These are phyloP conservation scores for Steinernema scapterisci DNA, from an alignment of 2,888 invertebrate genomes.

Conservation along the genomic window DNA sequence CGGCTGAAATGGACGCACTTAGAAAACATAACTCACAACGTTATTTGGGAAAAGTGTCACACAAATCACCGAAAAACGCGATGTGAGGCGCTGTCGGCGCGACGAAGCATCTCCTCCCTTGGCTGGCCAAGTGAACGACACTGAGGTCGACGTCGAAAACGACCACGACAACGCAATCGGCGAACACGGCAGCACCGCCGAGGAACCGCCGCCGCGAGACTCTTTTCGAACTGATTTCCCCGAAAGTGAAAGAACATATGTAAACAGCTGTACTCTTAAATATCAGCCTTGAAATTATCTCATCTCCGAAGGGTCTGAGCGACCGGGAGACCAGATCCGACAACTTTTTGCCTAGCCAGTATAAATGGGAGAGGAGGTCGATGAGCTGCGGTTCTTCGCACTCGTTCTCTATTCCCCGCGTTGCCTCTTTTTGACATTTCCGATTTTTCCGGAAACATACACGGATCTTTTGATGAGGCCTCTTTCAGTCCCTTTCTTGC, in stretches of 20 bases:
- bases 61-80: constrained; percentile 30
- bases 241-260: constrained; percentile 28
- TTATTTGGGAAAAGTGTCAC: constrained; percentile 24
- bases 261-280: constrained; percentile 33
- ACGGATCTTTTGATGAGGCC: not conserved
- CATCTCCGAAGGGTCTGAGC: not conserved
- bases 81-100: constrained; percentile 11
- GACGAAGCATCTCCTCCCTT: not conserved
- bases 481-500: too few species aligned
- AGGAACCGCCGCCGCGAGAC: too few species aligned
- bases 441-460: not conserved
- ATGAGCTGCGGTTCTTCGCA: not conserved
- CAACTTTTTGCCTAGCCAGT: not conserved
- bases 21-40: constrained; percentile 4
- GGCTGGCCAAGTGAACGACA: too few species aligned
- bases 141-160: too few species aligned
- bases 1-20: constrained; percentile 21
- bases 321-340: not conserved
- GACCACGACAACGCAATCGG: not conserved
- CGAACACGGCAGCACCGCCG: constrained; percentile 16
- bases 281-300: constrained; percentile 14
- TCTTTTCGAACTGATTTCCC: too few species aligned
- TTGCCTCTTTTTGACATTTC: not conserved
- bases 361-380: not conserved
- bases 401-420: not conserved